Evolutionary conservation across 2,797 vertebrate species (phyloP), one percentile per base, ranked within the genome.

Genomic region (Heliangelus exortis): DNA sequence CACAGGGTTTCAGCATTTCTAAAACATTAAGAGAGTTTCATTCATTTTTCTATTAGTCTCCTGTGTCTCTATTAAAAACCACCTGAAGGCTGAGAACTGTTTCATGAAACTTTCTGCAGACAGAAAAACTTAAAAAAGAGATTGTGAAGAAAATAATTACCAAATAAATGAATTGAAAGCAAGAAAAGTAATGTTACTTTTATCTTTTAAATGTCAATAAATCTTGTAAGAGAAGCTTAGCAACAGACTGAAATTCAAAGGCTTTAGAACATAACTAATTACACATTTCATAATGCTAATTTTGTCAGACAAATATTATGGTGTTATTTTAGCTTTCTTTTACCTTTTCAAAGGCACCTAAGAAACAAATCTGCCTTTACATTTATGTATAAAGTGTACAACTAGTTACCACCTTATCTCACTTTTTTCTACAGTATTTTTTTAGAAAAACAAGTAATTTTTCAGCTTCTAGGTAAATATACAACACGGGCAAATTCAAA

Each of bases 81-180:
- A 92, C 34, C 66, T 51, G 43, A 92, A 88, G 55, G 47, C 69
- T 94, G 66, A 83, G 84, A 85, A 89, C 39, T 5, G 8, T 84
- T 54, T 91, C 69, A 50, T 26, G 55, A 85, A 93, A 85, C 69
- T 73, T 83, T 62, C 39, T 73, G 48, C 48, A 86, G 76, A 84
- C 76, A 90, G 1, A 5, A 28, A 53, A 83, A 86, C 77, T 88
- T 14, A 84, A 47, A 92, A 89, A 34, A 23, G n/a, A 47, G 86
- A 72, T 93, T 87, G 28, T 84, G 90, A 94, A 94, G 95, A 94
- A 91, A 96, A 95, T 87, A 93, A 74, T 61, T 43, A 61, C 89
- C 88, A 90, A 89, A 72, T 45, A 43, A 94, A 97, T 34, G 23
- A 36, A 80, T 90, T 78, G 25, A 41, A 81, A 79, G 86, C 74